Conservation (phyloP, 2,797 vertebrate species). For the Heliangelus exortis region DNA sequence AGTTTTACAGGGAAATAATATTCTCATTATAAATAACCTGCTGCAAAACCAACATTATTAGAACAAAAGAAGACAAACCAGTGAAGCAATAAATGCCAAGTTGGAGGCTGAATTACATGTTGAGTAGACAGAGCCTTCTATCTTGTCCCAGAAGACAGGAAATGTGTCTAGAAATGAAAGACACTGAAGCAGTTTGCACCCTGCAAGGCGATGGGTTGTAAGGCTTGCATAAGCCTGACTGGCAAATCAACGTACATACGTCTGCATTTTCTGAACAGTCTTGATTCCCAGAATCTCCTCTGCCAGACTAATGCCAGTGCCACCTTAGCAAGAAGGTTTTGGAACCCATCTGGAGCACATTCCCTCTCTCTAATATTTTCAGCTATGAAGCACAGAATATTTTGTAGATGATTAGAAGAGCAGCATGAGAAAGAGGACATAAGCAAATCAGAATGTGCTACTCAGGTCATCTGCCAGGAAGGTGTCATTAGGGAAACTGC, state of each 20-base stretch:
- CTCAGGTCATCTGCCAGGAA: neutral
- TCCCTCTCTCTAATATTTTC: neutral
- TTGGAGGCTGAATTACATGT: neutral
- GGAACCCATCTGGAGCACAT: neutral
- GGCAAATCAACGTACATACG: neutral
- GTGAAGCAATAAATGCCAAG: neutral
- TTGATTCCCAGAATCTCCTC: neutral
- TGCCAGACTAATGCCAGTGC: neutral
- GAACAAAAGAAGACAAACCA: neutral
- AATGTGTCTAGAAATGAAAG: neutral
- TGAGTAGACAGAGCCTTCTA: neutral
- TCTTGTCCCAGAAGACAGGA: neutral
- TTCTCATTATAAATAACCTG: constrained; percentile 27
- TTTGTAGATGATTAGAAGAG: neutral
- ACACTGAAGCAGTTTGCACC: neutral
- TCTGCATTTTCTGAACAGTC: neutral
- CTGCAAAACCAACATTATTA: neutral
- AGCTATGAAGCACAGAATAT: neutral
- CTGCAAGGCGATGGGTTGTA: neutral
- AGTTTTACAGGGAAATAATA: neutral
- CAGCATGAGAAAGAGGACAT: neutral
- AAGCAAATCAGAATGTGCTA: neutral
- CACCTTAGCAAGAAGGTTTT: neutral
- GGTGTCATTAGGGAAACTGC: neutral
- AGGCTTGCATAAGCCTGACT: neutral